Percentiles rank a stretch among this genome's conserved stretches.
Conservation (phyloP, 2,888 invertebrate genomes). For the Neoaliturus tenellus region DNA sequence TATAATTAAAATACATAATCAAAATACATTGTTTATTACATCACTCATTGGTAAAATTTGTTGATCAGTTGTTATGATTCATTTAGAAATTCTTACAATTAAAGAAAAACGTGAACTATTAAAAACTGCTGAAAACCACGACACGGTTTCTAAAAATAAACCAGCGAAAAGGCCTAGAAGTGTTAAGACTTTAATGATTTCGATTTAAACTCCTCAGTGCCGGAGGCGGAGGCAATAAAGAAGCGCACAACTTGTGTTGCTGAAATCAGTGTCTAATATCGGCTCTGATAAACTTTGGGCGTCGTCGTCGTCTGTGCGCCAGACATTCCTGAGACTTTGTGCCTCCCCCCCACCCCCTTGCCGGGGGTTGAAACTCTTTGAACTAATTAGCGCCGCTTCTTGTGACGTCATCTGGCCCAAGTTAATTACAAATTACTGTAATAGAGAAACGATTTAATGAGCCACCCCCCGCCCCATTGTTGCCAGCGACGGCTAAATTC, state of each 20-base stretch:
- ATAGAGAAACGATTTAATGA: conserved; percentile 70
- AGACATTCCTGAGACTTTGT: conserved; percentile 36
- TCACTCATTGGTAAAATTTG: too few relatives aligned
- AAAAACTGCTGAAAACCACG: too few relatives aligned
- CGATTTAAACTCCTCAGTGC: not conserved
- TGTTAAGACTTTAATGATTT: conserved; percentile 12
- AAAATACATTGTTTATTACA: too few relatives aligned
- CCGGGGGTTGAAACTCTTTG: conserved; percentile 42
- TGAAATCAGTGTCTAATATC: conserved; percentile 50
- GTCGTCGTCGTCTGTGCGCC: conserved; percentile 10
- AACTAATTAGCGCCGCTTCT: conserved; percentile 53
- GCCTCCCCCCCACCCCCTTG: not conserved
- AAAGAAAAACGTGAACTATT: too few relatives aligned
- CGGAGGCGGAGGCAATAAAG: conserved; percentile 36
- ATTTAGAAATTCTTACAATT: too few relatives aligned
- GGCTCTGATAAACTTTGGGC: conserved; percentile 47
- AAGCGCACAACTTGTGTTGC: conserved; percentile 36
- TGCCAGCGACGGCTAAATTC: conserved; percentile 14
- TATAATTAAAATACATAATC: too few relatives aligned
- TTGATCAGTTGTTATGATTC: too few relatives aligned
- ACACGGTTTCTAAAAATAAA: not conserved
- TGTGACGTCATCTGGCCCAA: conserved; percentile 62
- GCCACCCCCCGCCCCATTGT: conserved; percentile 61
- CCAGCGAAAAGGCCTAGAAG: not conserved
- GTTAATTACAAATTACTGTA: conserved; percentile 71